Evolutionary conservation across 1,140 invertebrate genomes (phyloP).

Genomic region (Hirudo medicinalis): DNA sequence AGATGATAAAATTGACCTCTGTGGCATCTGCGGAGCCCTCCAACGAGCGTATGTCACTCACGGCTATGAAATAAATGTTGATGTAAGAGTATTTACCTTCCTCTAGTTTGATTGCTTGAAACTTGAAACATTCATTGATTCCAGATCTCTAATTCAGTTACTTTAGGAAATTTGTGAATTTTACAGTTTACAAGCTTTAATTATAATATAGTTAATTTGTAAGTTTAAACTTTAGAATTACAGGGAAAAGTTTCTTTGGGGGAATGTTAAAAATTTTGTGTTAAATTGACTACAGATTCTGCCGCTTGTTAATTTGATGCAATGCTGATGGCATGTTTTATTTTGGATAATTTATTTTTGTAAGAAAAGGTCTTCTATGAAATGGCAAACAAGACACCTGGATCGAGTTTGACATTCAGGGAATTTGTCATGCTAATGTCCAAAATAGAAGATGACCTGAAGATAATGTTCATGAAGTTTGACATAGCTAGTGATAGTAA

Average conservation of each 20-base stretch:
- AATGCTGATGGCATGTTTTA: too few species aligned
- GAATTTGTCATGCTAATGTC: slow-evolving; percentile 6
- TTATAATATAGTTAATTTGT: too few species aligned
- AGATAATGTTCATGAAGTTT: slow-evolving; percentile 7
- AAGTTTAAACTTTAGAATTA: too few species aligned
- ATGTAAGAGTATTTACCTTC: not conserved
- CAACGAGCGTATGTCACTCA: not conserved
- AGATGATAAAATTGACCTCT: not conserved
- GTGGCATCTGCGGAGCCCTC: not conserved
- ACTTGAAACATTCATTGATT: not conserved
- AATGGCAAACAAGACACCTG: slow-evolving; percentile 8
- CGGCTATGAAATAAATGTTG: not conserved
- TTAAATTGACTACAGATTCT: too few species aligned
- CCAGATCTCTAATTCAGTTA: not conserved
- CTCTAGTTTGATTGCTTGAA: not conserved
- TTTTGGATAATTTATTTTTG: too few species aligned
- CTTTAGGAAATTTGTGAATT: too few species aligned
- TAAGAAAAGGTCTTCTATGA: not conserved
- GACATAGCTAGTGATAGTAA: too few species aligned
- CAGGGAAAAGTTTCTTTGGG: too few species aligned
- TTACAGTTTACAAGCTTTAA: too few species aligned
- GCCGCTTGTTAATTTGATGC: too few species aligned
- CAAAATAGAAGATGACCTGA: not conserved
- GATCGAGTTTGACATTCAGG: not conserved
- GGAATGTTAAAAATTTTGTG: too few species aligned